A percentile compares a stretch with the other conserved stretches of the same genome.
Evolutionary conservation across 2,888 invertebrate genomes (phyloP).

Genomic region (Euplagia quadripunctaria): DNA sequence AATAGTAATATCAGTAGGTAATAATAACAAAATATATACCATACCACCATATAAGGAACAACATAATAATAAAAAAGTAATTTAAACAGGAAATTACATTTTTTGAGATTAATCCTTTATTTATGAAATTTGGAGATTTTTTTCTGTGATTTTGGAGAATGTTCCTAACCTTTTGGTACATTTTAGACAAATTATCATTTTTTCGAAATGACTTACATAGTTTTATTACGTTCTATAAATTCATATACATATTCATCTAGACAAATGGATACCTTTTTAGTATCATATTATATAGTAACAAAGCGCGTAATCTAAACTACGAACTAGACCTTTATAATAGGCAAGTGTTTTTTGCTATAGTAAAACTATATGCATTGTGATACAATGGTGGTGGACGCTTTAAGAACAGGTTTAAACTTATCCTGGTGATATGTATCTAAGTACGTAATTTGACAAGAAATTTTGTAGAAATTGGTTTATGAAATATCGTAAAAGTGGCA

Average conservation of each 20-base stretch:
- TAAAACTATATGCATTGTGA: background rate
- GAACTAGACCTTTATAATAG: background rate
- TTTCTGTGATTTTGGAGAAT: no score
- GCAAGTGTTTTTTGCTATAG: background rate
- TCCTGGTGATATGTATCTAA: no score
- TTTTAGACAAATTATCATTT: no score
- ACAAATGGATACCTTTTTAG: background rate
- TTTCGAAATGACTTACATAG: background rate
- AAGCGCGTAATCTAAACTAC: background rate
- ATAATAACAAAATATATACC: background rate
- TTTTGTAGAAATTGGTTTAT: no score
- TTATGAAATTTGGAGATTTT: no score
- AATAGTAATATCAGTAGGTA: background rate
- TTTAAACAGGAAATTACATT: no score
- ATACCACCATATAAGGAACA: background rate
- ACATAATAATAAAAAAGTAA: no score
- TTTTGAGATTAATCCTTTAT: no score
- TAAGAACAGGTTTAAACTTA: background rate
- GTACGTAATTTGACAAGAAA: no score
- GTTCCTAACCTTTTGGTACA: background rate
- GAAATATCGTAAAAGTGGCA: no score
- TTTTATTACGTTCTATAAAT: background rate
- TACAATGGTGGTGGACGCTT: background rate
- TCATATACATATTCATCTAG: no score
- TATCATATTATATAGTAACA: background rate